Evolutionary conservation across 2,888 invertebrate genomes (phyloP).

Genomic region (Morpho achilles): DNA sequence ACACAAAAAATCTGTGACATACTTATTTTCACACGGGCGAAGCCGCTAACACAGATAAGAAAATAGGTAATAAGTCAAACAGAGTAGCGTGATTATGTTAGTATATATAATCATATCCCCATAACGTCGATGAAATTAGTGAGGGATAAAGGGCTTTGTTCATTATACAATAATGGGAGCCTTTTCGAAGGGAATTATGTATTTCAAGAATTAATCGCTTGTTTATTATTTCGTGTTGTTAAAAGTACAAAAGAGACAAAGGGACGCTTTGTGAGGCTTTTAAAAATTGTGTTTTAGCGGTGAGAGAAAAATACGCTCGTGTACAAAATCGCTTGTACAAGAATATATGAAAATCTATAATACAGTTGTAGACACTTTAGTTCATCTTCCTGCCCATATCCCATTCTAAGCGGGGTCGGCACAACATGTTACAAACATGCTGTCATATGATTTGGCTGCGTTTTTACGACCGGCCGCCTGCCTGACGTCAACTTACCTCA

Average conservation of each 20-base stretch:
- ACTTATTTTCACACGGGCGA: too few species aligned
- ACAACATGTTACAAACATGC: too few species aligned
- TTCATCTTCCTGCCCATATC: too few species aligned
- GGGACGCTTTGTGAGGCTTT: slow-evolving; percentile 3
- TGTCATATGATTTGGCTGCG: too few species aligned
- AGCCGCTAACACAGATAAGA: too few species aligned
- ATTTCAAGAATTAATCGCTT: slow-evolving; percentile 1
- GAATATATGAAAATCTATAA: not conserved
- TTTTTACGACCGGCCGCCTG: too few species aligned
- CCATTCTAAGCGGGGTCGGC: too few species aligned
- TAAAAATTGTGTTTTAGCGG: slow-evolving; percentile 2
- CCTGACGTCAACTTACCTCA: too few species aligned
- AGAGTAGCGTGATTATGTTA: too few species aligned
- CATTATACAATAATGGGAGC: slow-evolving; percentile 2
- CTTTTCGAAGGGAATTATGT: slow-evolving; percentile 1
- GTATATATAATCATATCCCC: not conserved
- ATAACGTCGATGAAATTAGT: not conserved
- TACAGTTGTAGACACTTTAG: too few species aligned
- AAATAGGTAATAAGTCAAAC: too few species aligned
- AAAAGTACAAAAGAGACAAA: slow-evolving; percentile 3
- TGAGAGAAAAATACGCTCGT: slow-evolving; percentile 1
- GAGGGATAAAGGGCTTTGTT: not conserved
- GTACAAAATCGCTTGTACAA: not conserved
- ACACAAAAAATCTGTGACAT: too few species aligned
- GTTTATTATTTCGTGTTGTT: slow-evolving; percentile 5